Percentiles rank a stretch among this genome's conserved stretches.
These are phyloP conservation scores for Apis mellifera DNA, from an alignment of 1,140 invertebrate species.

Conservation along the genomic window Amel_HAv3.1 CM009943.2:11169501-11170000, in stretches of 20 bases:
- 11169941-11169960: too few relatives aligned
- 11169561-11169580: not conserved
- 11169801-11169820: not conserved
- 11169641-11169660: not conserved
- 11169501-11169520: not conserved
- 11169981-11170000: too few relatives aligned
- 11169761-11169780: too few relatives aligned
- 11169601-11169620: not conserved
- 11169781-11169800: too few relatives aligned
- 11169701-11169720: not conserved
- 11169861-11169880: too few relatives aligned
- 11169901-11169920: too few relatives aligned
- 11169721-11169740: not conserved
- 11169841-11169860: too few relatives aligned
- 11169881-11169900: too few relatives aligned
- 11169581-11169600: not conserved
- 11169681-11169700: not conserved
- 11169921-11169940: too few relatives aligned
- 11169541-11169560: not conserved
- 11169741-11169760: not conserved
- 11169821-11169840: too few relatives aligned
- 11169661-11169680: not conserved
- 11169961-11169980: too few relatives aligned
- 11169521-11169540: not conserved
- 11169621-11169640: not conserved